A percentile compares a stretch with the other conserved stretches of the same genome.
These are phyloP conservation scores for Hydropsyche tenuis DNA, from an alignment of 1,140 invertebrate genomes.

Conservation along the genomic window DNA sequence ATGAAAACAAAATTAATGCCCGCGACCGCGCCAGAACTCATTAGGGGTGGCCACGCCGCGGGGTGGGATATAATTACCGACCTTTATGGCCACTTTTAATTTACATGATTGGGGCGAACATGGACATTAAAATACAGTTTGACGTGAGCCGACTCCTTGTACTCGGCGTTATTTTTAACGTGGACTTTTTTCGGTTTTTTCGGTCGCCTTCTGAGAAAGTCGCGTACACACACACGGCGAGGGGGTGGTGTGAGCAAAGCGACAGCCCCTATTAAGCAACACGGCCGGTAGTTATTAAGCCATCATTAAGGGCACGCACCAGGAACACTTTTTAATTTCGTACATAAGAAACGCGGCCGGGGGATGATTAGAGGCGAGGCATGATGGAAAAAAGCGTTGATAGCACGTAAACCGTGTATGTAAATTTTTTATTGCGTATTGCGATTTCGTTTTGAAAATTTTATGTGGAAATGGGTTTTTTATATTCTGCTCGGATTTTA, in stretches of 20 bases:
- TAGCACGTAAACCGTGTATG: too few species aligned
- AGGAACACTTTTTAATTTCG: slow-evolving; percentile 37
- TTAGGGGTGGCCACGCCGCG: slow-evolving; percentile 2
- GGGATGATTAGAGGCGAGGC: too few species aligned
- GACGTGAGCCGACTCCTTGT: slow-evolving; percentile 17
- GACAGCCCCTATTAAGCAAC: slow-evolving; percentile 40
- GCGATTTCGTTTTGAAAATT: too few species aligned
- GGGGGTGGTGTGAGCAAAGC: slow-evolving; percentile 24
- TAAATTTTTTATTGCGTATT: too few species aligned
- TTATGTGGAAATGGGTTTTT: too few species aligned
- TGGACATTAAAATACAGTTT: slow-evolving; percentile 48
- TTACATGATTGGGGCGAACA: slow-evolving; percentile 50
- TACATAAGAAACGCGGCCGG: slow-evolving; percentile 7
- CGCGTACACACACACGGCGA: neutral
- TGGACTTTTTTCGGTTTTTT: slow-evolving; percentile 19
- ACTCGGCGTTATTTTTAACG: neutral
- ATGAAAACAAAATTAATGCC: slow-evolving; percentile 37
- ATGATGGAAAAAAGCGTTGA: too few species aligned
- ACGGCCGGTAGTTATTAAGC: slow-evolving; percentile 47
- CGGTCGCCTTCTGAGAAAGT: neutral
- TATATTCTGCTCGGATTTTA: too few species aligned
- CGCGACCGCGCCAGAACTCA: slow-evolving; percentile 6
- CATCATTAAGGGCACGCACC: slow-evolving; percentile 49
- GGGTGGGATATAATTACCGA: slow-evolving; percentile 42
- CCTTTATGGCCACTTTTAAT: slow-evolving; percentile 49